phyloP scores from a whole-genome alignment of 64 coral and sea anemone species.

The Actinia tenebrosa region DNA sequence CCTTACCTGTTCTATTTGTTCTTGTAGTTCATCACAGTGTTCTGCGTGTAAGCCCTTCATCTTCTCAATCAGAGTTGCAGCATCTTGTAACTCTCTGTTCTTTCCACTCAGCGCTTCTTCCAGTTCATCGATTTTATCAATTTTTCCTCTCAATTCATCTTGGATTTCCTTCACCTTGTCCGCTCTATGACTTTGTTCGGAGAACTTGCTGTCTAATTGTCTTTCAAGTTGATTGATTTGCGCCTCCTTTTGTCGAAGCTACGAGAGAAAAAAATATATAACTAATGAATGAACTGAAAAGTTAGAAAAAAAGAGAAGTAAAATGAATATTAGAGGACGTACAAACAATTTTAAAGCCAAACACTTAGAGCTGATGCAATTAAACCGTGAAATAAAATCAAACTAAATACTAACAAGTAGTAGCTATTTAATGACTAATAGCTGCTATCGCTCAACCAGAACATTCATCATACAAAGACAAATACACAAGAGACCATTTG shows the following conservation, averaged over 20 bases:
- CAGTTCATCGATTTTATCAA: conserved; percentile 43
- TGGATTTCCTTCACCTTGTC: conserved; percentile 66
- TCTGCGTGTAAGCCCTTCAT: conserved; percentile 72
- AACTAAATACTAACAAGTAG: no score
- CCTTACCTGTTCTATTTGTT: conserved; percentile 86
- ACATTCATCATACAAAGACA: no score
- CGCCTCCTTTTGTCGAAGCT: conserved; percentile 78
- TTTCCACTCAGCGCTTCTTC: conserved; percentile 62
- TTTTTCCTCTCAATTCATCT: conserved; percentile 59
- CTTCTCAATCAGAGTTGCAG: conserved; percentile 62
- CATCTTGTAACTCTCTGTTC: conserved; percentile 63
- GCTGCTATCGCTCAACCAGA: no score
- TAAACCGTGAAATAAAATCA: no score
- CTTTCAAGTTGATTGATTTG: conserved; percentile 61
- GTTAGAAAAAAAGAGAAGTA: background rate
- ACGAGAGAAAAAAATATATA: background rate
- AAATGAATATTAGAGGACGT: no score
- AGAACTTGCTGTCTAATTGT: conserved; percentile 69
- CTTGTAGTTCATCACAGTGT: conserved; percentile 82
- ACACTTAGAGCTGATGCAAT: no score
- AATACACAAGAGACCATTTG: no score
- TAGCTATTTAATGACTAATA: no score
- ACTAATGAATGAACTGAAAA: background rate
- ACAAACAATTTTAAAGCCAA: no score
- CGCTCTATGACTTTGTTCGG: conserved; percentile 54